Percentiles rank a stretch among this genome's conserved stretches.
Evolutionary conservation across 2,797 vertebrate species (phyloP).

Genomic region (Coregonus suidteri): DNA sequence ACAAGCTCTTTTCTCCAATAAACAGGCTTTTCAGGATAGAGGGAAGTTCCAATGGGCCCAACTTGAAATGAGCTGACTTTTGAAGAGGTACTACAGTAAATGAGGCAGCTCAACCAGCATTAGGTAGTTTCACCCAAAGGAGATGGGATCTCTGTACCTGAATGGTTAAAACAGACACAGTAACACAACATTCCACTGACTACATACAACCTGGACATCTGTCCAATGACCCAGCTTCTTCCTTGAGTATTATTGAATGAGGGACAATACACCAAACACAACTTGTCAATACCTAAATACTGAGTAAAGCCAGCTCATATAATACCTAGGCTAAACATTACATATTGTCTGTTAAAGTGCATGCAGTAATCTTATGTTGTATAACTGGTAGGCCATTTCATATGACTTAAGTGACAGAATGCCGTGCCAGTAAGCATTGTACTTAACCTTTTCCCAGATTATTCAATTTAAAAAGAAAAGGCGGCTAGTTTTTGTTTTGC

Average conservation of each 20-base stretch:
- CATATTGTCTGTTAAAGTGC: not conserved
- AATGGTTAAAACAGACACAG: constrained; percentile 29
- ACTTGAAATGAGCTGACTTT: constrained; percentile 56
- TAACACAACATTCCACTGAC: not conserved
- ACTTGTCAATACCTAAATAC: not conserved
- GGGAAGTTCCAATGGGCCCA: constrained; percentile 58
- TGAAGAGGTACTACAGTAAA: constrained; percentile 64
- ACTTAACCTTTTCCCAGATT: not conserved
- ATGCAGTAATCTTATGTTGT: not conserved
- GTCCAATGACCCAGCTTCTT: too few species aligned
- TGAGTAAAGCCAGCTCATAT: not conserved
- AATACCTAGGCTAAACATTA: not conserved
- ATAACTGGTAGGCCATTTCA: not conserved
- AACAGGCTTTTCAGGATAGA: constrained; percentile 45
- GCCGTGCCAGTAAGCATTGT: not conserved
- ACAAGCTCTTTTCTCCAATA: constrained; percentile 46
- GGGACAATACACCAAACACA: not conserved
- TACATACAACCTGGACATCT: not conserved
- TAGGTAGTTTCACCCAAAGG: constrained; percentile 50
- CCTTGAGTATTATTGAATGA: not conserved
- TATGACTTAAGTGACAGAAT: not conserved
- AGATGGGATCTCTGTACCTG: constrained; percentile 69
- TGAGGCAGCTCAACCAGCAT: constrained; percentile 48
- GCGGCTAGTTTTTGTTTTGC: constrained; percentile 1
- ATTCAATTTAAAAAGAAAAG: not conserved